These are phyloP conservation scores for Pipistrellus pygmaeus DNA, from an alignment of 2,797 vertebrate species.

Conservation along the genomic window DNA sequence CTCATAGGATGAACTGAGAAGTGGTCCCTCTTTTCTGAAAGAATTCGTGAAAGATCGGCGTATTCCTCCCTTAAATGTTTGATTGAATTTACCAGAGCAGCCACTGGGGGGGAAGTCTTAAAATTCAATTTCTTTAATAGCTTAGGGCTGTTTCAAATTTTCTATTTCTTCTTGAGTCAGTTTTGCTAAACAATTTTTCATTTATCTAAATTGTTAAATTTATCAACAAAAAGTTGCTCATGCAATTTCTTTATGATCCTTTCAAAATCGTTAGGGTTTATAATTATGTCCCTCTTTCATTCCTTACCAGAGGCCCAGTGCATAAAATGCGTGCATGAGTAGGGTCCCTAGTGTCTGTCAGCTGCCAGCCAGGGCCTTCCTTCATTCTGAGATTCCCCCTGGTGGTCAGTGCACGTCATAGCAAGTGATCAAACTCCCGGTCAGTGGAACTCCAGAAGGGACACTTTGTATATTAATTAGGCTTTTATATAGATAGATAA, in stretches of 20 bases:
- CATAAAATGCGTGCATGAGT: too few species aligned
- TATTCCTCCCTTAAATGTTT: not conserved
- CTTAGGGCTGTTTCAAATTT: conserved; percentile 28
- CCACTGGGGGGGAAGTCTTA: not conserved
- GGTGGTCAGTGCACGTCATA: too few species aligned
- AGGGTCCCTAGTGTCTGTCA: too few species aligned
- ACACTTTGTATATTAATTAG: too few species aligned
- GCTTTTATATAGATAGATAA: too few species aligned
- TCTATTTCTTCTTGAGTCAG: not conserved
- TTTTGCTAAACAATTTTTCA: not conserved
- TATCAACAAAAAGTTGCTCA: not conserved
- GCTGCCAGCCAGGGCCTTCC: too few species aligned
- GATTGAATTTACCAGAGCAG: not conserved
- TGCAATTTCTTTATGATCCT: not conserved
- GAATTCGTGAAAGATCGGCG: not conserved
- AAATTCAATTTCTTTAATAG: not conserved
- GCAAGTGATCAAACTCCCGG: too few species aligned
- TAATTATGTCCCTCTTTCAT: not conserved
- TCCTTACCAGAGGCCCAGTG: not conserved
- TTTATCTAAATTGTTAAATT: conserved; percentile 20
- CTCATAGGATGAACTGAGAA: not conserved
- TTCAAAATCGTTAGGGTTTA: not conserved
- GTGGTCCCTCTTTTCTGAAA: not conserved
- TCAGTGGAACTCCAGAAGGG: too few species aligned
- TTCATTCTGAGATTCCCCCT: too few species aligned